Evolutionary conservation across 2,113 vertebrate species (phyloP).

Genomic region (Hypocryptadius cinnamomeus): DNA sequence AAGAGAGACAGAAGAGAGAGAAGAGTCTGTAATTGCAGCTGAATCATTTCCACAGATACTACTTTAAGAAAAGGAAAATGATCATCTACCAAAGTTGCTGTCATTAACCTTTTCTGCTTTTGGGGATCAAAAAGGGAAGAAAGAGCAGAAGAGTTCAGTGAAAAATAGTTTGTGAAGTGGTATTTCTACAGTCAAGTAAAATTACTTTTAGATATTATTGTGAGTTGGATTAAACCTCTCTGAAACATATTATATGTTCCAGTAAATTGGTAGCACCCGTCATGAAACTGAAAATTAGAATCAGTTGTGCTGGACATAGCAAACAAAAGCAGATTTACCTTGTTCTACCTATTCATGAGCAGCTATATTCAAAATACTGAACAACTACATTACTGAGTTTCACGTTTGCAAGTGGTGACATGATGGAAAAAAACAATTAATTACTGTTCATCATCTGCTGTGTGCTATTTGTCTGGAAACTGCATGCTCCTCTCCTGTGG

Average conservation of each 20-base stretch:
- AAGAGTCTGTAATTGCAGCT: conserved; percentile 25
- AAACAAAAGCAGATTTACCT: neutral
- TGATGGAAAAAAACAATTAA: neutral
- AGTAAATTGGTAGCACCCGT: neutral
- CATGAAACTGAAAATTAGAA: neutral
- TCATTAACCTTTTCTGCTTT: conserved; percentile 39
- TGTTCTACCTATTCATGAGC: neutral
- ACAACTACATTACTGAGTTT: neutral
- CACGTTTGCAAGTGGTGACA: neutral
- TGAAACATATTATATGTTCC: neutral
- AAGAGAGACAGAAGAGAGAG: neutral
- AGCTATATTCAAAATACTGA: neutral
- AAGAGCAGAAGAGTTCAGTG: neutral
- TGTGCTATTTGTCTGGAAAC: neutral
- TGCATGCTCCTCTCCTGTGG: neutral
- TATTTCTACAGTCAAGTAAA: neutral
- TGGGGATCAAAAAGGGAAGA: neutral
- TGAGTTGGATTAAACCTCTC: neutral
- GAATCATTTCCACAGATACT: neutral
- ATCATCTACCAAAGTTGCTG: neutral
- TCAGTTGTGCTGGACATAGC: neutral
- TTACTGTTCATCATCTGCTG: neutral
- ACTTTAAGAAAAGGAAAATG: neutral
- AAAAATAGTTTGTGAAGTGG: neutral
- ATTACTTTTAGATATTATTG: neutral